Percentiles rank a stretch among this genome's conserved stretches.
phyloP scores from a whole-genome alignment of 2,797 vertebrate genomes.

The Siniperca scherzeri region DNA sequence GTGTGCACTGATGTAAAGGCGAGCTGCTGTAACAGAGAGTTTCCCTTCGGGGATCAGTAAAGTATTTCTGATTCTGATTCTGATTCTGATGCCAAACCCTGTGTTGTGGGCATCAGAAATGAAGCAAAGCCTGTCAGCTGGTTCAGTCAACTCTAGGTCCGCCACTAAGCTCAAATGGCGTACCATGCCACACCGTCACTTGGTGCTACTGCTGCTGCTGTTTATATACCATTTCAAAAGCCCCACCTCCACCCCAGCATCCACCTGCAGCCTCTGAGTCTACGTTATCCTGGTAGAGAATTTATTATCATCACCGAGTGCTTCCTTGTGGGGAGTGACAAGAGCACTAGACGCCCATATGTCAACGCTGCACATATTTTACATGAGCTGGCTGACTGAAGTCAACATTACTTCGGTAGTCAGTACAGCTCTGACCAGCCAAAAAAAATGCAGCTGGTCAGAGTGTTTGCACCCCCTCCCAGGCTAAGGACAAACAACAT shows the following conservation, averaged over 20 bases:
- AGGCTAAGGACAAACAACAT: not conserved
- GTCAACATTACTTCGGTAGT: not conserved
- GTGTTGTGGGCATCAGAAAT: not conserved
- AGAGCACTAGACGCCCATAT: not conserved
- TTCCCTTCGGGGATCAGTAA: too few relatives aligned
- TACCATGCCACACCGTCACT: not conserved
- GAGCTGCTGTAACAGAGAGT: too few relatives aligned
- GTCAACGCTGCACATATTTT: not conserved
- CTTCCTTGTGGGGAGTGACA: not conserved
- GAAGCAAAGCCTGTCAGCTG: not conserved
- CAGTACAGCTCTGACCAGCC: not conserved
- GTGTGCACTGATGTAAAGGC: too few relatives aligned
- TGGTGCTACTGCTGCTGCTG: not conserved
- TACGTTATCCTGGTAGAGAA: not conserved
- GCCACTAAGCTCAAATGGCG: too few relatives aligned
- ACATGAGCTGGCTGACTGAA: not conserved
- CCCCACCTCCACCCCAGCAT: not conserved
- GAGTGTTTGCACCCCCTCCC: not conserved
- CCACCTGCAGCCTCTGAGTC: not conserved
- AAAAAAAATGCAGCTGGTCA: not conserved
- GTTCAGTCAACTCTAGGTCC: not conserved
- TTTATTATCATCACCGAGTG: not conserved
- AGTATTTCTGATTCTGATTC: too few relatives aligned
- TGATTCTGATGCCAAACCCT: not conserved
- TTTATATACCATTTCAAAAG: not conserved